Conservation (phyloP, 2,113 vertebrate genomes). For the Excalfactoria chinensis region DNA sequence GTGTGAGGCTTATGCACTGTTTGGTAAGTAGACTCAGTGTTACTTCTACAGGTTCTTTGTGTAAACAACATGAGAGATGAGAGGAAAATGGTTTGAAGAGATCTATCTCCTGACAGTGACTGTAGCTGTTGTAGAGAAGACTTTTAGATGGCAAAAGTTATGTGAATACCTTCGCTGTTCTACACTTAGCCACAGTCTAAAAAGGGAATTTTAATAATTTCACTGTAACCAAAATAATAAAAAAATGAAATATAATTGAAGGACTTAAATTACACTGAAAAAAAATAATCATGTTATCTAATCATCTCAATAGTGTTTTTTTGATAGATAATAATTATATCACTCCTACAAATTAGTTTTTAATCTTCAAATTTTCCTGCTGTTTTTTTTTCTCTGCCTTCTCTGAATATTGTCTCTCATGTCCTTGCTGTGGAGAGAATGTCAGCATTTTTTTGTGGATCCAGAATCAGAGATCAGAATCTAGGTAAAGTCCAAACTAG, state of each 20-base stretch:
- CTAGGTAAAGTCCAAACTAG: neutral
- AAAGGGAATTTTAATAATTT: neutral
- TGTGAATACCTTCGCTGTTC: neutral
- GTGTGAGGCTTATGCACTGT: neutral
- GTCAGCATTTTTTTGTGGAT: neutral
- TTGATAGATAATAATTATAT: neutral
- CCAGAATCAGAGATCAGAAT: neutral
- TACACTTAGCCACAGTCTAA: neutral
- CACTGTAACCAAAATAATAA: neutral
- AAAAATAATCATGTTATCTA: neutral
- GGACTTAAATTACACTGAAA: neutral
- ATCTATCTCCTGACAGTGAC: neutral
- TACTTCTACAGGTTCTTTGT: neutral
- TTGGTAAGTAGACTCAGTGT: neutral
- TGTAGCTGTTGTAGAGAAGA: neutral
- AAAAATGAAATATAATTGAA: neutral
- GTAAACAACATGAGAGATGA: neutral
- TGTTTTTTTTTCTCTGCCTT: neutral
- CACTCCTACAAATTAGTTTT: neutral
- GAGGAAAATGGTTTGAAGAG: neutral
- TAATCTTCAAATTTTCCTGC: neutral
- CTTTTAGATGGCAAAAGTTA: neutral
- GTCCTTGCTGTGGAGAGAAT: neutral
- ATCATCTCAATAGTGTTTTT: neutral
- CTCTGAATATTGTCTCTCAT: neutral